Evolutionary conservation across 1,140 invertebrate genomes (phyloP).

Genomic region (Temnothorax curvispinosus): DNA sequence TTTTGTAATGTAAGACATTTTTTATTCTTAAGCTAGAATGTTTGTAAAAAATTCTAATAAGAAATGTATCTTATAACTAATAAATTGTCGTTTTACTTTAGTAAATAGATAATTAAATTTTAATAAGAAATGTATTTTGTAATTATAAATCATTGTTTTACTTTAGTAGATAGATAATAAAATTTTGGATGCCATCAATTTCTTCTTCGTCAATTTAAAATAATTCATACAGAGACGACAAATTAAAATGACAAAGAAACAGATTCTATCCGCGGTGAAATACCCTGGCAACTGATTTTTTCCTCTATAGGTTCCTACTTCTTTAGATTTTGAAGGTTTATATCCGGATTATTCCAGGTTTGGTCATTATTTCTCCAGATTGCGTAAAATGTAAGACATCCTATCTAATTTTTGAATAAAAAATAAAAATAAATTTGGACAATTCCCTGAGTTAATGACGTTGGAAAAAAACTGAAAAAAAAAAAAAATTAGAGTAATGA

Average conservation of each 20-base stretch:
- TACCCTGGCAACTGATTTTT: not conserved
- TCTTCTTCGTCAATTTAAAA: not conserved
- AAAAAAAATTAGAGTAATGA: too few relatives aligned
- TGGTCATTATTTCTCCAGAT: too few relatives aligned
- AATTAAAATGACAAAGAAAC: not conserved
- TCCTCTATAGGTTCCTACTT: too few relatives aligned
- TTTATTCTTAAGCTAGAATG: not conserved
- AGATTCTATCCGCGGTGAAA: not conserved
- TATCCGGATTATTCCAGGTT: too few relatives aligned
- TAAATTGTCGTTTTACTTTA: not conserved
- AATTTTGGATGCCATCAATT: not conserved
- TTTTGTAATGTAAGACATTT: too few relatives aligned
- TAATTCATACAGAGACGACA: not conserved
- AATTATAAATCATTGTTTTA: not conserved
- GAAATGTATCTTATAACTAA: not conserved
- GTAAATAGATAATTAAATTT: not conserved
- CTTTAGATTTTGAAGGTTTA: too few relatives aligned
- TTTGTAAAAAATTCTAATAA: not conserved
- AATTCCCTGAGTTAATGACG: too few relatives aligned
- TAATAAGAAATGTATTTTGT: not conserved
- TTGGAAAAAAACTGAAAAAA: too few relatives aligned
- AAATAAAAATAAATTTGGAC: too few relatives aligned
- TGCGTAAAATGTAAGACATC: too few relatives aligned
- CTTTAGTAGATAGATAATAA: not conserved
- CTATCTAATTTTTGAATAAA: too few relatives aligned